A percentile compares a stretch with the other conserved stretches of the same genome.
Conservation (phyloP, 1,140 invertebrate genomes). For the Homalodisca vitripennis region DNA sequence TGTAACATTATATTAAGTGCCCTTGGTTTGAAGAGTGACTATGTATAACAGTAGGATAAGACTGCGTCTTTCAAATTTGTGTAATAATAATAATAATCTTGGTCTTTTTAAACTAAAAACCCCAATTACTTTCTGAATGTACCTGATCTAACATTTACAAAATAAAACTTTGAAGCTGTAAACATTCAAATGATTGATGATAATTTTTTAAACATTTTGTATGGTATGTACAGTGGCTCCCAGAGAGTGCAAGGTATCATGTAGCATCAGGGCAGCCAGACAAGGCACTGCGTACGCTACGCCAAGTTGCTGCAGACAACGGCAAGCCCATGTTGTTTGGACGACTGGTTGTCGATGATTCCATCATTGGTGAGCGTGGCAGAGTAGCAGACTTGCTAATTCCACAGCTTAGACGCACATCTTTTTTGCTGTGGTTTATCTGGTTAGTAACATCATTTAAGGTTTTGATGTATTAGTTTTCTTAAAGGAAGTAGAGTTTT, state of each 20-base stretch:
- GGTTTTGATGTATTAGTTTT: neutral
- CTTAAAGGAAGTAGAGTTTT: too few species aligned
- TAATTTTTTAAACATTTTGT: too few species aligned
- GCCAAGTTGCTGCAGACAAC: constrained; percentile 82
- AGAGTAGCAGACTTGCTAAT: constrained; percentile 75
- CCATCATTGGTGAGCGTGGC: constrained; percentile 61
- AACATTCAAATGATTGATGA: too few species aligned
- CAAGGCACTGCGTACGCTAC: constrained; percentile 79
- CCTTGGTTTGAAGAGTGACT: too few species aligned
- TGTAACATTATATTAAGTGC: too few species aligned
- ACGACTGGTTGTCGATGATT: constrained; percentile 79
- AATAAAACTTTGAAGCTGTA: too few species aligned
- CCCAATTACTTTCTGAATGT: too few species aligned
- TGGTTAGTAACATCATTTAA: constrained; percentile 57
- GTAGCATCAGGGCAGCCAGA: constrained; percentile 82
- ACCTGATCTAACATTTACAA: too few species aligned
- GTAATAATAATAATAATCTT: too few species aligned
- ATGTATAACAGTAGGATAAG: too few species aligned
- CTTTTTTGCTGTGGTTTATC: constrained; percentile 89
- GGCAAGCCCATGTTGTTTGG: constrained; percentile 86
- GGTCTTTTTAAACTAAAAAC: too few species aligned
- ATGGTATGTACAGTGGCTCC: constrained; percentile 73
- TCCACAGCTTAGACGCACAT: constrained; percentile 77
- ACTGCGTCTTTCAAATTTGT: too few species aligned
- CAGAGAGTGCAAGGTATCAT: constrained; percentile 88